These are phyloP conservation scores for Drosophila niveifrons DNA, from an alignment of 2,888 invertebrate species.

Conservation along the genomic window DNA sequence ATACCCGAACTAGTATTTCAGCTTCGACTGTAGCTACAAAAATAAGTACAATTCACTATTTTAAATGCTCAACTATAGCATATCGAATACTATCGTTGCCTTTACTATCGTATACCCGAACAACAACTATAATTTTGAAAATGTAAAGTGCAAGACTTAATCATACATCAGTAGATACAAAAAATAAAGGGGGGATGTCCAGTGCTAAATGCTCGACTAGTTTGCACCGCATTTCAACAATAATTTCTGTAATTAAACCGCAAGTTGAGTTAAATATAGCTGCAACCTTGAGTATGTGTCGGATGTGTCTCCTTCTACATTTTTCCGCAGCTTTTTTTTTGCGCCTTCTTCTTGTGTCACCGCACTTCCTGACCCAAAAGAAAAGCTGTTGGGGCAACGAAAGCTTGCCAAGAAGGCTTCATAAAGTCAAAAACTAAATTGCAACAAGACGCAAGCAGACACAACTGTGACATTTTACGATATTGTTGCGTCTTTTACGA, in stretches of 20 bases:
- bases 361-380: constrained; percentile 6
- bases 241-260: neutral
- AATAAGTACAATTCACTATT: too few species aligned
- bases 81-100: too few species aligned
- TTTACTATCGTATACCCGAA: neutral
- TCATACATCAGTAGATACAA: neutral
- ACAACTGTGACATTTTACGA: constrained; percentile 58
- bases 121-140: neutral
- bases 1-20: neutral
- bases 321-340: neutral
- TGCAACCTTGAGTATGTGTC: neutral
- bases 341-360: neutral
- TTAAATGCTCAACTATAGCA: too few species aligned
- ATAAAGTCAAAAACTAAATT: constrained; percentile 42
- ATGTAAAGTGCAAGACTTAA: neutral
- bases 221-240: neutral
- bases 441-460: constrained; percentile 35
- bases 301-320: neutral
- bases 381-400: constrained; percentile 37
- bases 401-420: constrained; percentile 29
- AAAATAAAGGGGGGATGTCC: neutral
- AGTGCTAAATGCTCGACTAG: neutral
- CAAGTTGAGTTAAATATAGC: neutral
- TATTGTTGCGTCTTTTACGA: constrained; percentile 59
- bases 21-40: too few species aligned